A percentile compares a stretch with the other conserved stretches of the same genome.
Conservation (phyloP, 2,113 vertebrate genomes). For the Anas platyrhynchos region DNA sequence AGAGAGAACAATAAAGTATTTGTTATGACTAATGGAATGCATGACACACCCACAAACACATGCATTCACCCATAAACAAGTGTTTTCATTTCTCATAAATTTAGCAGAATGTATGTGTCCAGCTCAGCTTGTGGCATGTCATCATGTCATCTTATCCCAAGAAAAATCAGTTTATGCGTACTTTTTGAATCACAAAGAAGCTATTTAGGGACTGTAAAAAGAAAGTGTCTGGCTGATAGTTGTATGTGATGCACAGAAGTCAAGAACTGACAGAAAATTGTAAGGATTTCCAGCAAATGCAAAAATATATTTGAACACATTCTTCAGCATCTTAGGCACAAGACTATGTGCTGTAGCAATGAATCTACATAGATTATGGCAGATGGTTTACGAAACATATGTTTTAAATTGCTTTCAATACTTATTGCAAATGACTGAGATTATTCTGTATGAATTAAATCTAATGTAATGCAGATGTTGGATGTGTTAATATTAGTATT, state of each 20-base stretch:
- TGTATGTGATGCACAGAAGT: not conserved
- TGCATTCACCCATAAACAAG: not conserved
- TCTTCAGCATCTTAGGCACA: not conserved
- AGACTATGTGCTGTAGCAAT: not conserved
- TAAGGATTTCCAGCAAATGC: not conserved
- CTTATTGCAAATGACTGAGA: conserved; percentile 34
- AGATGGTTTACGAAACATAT: conserved; percentile 14
- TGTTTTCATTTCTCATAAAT: not conserved
- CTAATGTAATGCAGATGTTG: conserved; percentile 19
- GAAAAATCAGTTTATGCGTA: not conserved
- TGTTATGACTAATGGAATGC: not conserved
- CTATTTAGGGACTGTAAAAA: not conserved
- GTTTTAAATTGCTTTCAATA: conserved; percentile 52
- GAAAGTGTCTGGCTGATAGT: not conserved
- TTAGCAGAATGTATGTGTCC: not conserved
- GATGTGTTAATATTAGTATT: conserved; percentile 29
- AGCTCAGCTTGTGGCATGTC: fast-evolving
- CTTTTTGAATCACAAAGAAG: not conserved
- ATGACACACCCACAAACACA: not conserved
- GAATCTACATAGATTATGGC: not conserved
- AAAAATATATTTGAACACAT: not conserved
- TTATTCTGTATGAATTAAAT: conserved; percentile 42
- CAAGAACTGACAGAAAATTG: not conserved
- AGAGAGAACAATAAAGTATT: not conserved
- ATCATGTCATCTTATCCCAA: not conserved